Conservation (phyloP, 30 jellyfish, hydroid and myxozoan genomes). For the Mastigias papua region DNA sequence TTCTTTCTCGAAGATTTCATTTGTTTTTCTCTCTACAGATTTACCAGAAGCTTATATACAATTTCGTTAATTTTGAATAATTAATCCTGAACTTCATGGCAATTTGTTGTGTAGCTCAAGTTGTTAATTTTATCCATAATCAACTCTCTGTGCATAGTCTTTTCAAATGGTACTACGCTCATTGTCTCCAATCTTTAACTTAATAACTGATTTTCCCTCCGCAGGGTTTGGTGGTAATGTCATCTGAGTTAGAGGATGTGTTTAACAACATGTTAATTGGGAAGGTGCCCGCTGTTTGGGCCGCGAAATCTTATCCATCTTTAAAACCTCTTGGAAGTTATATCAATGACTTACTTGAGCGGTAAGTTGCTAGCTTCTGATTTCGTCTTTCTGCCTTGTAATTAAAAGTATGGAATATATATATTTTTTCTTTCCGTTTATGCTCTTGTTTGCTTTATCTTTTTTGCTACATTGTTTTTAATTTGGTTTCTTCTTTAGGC, state of each 20-base stretch:
- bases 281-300: constrained; percentile 98
- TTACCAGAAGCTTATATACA: too few relatives aligned
- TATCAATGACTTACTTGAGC: constrained; percentile 87
- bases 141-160: too few relatives aligned
- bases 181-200: too few relatives aligned
- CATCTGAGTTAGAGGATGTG: constrained; percentile 88
- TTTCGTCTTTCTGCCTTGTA: background rate
- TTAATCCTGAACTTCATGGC: too few relatives aligned
- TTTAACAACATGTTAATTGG: constrained; percentile 93
- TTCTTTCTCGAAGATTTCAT: too few relatives aligned
- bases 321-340: constrained; percentile 96
- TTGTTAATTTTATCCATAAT: too few relatives aligned
- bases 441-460: background rate
- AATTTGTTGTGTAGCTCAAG: too few relatives aligned
- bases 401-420: background rate
- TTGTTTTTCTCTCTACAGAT: too few relatives aligned
- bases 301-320: constrained; percentile 98
- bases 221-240: constrained; percentile 94
- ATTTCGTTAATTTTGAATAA: too few relatives aligned
- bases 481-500: constrained; percentile 32
- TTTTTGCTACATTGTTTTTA: background rate
- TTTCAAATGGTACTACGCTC: too few relatives aligned
- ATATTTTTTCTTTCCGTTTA: background rate
- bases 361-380: constrained; percentile 48
- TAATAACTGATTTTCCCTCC: background rate